Evolutionary conservation across 1,140 invertebrate genomes (phyloP).

Genomic region (Aphidius ervi): DNA sequence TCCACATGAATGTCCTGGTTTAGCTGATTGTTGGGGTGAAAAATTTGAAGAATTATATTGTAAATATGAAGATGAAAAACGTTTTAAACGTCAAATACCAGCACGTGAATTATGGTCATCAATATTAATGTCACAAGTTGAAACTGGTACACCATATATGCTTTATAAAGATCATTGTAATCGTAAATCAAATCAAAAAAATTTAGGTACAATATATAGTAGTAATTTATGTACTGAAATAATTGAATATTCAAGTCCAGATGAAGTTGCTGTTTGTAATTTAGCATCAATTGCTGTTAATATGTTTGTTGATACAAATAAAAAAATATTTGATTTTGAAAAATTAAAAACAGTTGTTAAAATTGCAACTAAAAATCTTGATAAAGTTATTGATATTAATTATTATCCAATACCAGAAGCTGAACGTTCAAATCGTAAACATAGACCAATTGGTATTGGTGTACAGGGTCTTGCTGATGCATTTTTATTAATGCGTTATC

Average conservation of each 20-base stretch:
- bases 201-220: slow-evolving; percentile 97
- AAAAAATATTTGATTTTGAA: slow-evolving; percentile 81
- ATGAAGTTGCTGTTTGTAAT: slow-evolving; percentile 98
- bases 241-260: slow-evolving; percentile 84
- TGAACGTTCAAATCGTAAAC: slow-evolving; percentile 81
- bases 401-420: slow-evolving; percentile 93
- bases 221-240: slow-evolving; percentile 99
- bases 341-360: slow-evolving; percentile 87
- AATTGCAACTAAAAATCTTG: slow-evolving; percentile 87
- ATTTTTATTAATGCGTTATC: slow-evolving; percentile 90
- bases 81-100: slow-evolving; percentile 70
- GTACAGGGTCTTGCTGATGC: slow-evolving; percentile 96
- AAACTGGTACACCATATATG: slow-evolving; percentile 99
- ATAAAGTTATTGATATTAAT: slow-evolving; percentile 97
- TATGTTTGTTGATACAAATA: slow-evolving; percentile 81
- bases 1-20: slow-evolving; percentile 86
- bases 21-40: slow-evolving; percentile 90
- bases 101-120: slow-evolving; percentile 92
- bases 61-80: slow-evolving; percentile 83
- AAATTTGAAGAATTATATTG: slow-evolving; percentile 89
- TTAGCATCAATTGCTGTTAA: slow-evolving; percentile 97
- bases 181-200: slow-evolving; percentile 96
- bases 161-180: slow-evolving; percentile 98
- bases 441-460: slow-evolving; percentile 95
- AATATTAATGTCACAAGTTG: slow-evolving; percentile 93